Percentiles rank a stretch among this genome's conserved stretches.
Evolutionary conservation across 2,888 invertebrate species (phyloP).

Genomic region (Esperia sulphurella): DNA sequence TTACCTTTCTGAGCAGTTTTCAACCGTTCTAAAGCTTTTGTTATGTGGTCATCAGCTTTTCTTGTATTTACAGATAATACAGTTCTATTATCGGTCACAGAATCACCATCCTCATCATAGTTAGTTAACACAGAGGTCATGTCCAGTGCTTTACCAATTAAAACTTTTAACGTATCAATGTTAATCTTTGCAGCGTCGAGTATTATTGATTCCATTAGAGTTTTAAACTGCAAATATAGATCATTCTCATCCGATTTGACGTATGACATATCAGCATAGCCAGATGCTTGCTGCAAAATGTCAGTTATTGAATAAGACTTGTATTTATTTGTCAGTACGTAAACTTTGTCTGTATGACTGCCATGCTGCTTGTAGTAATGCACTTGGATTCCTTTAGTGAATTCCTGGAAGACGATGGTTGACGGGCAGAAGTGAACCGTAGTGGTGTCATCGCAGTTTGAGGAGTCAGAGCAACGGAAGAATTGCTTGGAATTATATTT

Average conservation of each 20-base stretch:
- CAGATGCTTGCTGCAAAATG: constrained; percentile 23
- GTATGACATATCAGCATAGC: constrained; percentile 13
- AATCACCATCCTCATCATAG: constrained; percentile 25
- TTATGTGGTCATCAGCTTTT: neutral
- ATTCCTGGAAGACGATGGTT: constrained; percentile 31
- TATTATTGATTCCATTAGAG: constrained; percentile 37
- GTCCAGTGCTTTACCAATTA: constrained; percentile 43
- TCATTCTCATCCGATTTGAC: constrained; percentile 22
- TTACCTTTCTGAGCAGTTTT: constrained; percentile 3
- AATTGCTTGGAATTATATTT: constrained; percentile 29
- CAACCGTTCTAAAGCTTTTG: constrained; percentile 21
- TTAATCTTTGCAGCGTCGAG: constrained; percentile 37
- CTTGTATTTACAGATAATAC: neutral
- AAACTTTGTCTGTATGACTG: constrained; percentile 29
- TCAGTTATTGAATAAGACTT: constrained; percentile 34
- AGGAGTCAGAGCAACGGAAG: constrained; percentile 37
- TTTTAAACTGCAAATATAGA: constrained; percentile 42
- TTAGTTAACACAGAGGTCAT: constrained; percentile 41
- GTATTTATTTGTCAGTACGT: constrained; percentile 25
- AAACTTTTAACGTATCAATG: constrained; percentile 25
- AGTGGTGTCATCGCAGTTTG: neutral
- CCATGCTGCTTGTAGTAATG: constrained; percentile 44
- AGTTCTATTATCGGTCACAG: neutral
- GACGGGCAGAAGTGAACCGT: constrained; percentile 43
- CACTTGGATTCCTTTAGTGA: constrained; percentile 43